Evolutionary conservation across 2,888 invertebrate genomes (phyloP), one percentile per base, ranked within the genome.

Genomic region (Athalia rosae): DNA sequence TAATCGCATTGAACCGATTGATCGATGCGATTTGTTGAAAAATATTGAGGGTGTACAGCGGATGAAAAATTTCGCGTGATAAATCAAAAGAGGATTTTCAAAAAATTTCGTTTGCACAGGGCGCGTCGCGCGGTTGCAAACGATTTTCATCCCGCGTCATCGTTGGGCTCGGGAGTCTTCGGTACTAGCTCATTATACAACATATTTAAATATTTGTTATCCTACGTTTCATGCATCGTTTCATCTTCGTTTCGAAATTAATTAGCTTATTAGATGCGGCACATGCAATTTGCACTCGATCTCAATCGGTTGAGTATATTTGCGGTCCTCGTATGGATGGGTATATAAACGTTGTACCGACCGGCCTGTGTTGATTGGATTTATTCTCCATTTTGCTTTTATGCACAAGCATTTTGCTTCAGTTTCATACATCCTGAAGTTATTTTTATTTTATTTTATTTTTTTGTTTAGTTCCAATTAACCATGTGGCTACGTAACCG

Each of bases 1-100:
- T 87, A 86, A 87, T 87, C 87, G 84, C 86, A 87, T 87, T 84
- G 87, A 85, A 85, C 85, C 83, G 85, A 87, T 86, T 85, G 87
- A 87, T 86, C 84, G 85, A 87, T 86, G 85, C 74, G 76, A 81
- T 78, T 81, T 85, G 81, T 82, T 82, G 82, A 78, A 82, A 28
- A 84, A 84, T 83, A 83, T 85, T 82, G 74, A 79, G 76, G 81
- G 82, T 79, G 78, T 80, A 80, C 79, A 80, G 79, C 78, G 28
- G 28, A 81, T 83, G 84, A 84, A 84, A 84, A 82, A 82, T 83
- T 82, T 80, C 84, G 82, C 85, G 83, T 85, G 86, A 87, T 86
- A 87, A 86, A 87, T 87, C 84, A 83, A 82, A 79, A 76, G 80
- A 79, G 85, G 84, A 86, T 87, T 84, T 28, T 28, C 28, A 28